phyloP scores from a whole-genome alignment of 2,888 invertebrate species.

The Chrysodeixis includens region DNA sequence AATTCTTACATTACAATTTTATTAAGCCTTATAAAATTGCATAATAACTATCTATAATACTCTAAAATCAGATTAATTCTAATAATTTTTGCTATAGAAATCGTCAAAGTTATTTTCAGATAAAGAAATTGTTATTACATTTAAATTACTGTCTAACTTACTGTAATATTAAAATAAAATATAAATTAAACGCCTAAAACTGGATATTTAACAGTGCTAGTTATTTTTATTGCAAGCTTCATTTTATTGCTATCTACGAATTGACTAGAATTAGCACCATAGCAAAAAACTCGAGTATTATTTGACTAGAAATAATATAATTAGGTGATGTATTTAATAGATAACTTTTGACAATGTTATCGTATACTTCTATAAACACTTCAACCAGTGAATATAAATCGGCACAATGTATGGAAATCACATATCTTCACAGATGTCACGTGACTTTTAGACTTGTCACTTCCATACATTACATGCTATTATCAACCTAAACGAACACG shows the following conservation, averaged over 20 bases:
- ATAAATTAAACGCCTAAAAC: slow-evolving; percentile 24
- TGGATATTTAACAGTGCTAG: slow-evolving; percentile 15
- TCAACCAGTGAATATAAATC: too few species aligned
- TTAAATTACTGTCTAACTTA: not conserved
- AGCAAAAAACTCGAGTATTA: slow-evolving; percentile 58
- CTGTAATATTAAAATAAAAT: slow-evolving; percentile 18
- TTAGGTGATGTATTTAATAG: too few species aligned
- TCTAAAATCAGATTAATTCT: slow-evolving; percentile 37
- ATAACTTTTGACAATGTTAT: too few species aligned
- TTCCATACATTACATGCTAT: too few species aligned
- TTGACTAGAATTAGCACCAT: slow-evolving; percentile 74
- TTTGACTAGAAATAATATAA: slow-evolving; percentile 8
- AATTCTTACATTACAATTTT: slow-evolving; percentile 33
- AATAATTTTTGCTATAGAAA: slow-evolving; percentile 47
- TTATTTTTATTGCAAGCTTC: slow-evolving; percentile 49
- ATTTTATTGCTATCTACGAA: slow-evolving; percentile 57
- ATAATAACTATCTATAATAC: slow-evolving; percentile 40
- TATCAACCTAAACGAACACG: too few species aligned
- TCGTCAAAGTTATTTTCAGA: slow-evolving; percentile 28
- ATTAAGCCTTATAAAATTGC: slow-evolving; percentile 57
- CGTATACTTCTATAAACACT: too few species aligned
- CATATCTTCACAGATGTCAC: too few species aligned
- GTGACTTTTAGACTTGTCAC: too few species aligned
- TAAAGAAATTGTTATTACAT: slow-evolving; percentile 25
- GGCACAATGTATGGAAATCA: too few species aligned